These are phyloP conservation scores for Chloroceryle amazona DNA, from an alignment of 2,797 vertebrate species.

Conservation along the genomic window DNA sequence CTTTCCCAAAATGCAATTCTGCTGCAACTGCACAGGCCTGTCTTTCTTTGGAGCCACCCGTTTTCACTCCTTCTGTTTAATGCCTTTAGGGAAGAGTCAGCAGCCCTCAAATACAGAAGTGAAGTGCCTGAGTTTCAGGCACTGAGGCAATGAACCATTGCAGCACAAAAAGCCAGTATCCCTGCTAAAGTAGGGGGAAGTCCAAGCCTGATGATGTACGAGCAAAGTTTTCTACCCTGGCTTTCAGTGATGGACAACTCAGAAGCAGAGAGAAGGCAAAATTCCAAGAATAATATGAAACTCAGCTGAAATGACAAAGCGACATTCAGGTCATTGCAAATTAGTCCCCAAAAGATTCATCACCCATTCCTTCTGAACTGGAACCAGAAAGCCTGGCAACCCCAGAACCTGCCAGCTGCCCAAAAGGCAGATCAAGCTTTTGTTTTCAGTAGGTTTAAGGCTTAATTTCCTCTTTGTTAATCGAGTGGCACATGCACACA, in stretches of 20 bases:
- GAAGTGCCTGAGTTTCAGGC: neutral
- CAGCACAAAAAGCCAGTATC: neutral
- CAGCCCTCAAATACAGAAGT: neutral
- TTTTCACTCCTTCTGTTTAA: neutral
- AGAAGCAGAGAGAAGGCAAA: constrained; percentile 6
- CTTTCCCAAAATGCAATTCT: neutral
- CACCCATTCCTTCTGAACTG: neutral
- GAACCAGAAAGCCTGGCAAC: neutral
- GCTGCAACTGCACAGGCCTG: neutral
- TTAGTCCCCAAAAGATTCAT: neutral
- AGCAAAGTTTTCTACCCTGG: neutral
- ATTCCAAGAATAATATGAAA: constrained; percentile 16
- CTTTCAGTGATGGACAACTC: neutral
- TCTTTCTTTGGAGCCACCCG: neutral
- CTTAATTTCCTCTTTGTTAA: neutral
- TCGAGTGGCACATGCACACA: neutral
- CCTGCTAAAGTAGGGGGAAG: neutral
- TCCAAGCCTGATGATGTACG: neutral
- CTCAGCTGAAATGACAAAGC: constrained; percentile 16
- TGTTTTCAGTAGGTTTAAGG: neutral
- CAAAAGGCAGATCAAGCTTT: neutral
- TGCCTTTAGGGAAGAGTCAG: neutral
- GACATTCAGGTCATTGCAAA: neutral
- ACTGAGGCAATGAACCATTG: neutral
- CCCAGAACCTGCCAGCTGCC: neutral